Evolutionary conservation across 2,113 vertebrate species (phyloP), one percentile per base, ranked within the genome.

Genomic region (Mesocricetus auratus): DNA sequence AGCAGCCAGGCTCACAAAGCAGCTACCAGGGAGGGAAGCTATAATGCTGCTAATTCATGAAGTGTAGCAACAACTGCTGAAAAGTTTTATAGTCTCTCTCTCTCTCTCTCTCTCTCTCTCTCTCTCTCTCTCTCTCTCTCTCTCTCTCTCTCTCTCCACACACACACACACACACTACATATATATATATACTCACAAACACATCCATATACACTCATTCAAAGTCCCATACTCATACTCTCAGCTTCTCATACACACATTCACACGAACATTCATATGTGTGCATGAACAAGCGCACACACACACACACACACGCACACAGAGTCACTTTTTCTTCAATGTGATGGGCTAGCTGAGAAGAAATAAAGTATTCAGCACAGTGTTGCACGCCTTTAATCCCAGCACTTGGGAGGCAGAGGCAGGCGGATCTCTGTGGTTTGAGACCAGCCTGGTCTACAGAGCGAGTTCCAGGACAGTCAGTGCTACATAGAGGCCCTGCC

Each of bases 51-150:
- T 21, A 74, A 42, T 21, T 42, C 69, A 69, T 53, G n/a, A 53
- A 24, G 7, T 42, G 26, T 39, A 31, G 9, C 33, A 39, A 66
- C 15, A 45, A 33, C 62, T 53, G 33, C 47, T 53, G 13, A 53
- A 15, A 71, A 9, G 7, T 79, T 19, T 21, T 2, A 17, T 17
- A 78, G 45, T 79, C 45, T 9, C 42, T 77, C 6, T 29, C 73
- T 47, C 13, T 8, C 45, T 33, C 3, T 24, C 47, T 50, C 7
- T 33, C 47, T 31, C 13, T 31, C 74, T 31, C 3, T 53, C 31
- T n/a, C 1, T n/a, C 9, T 24, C 1, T n/a, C 3, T 53, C 1
- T 47, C 24, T 47, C 0, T 29, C 24, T 75, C 0, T 47, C 15
- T 75, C 22, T 7, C 1, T 42, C 2, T 50, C 9, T 39, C 16